Percentiles rank a stretch among this genome's conserved stretches.
Conservation (phyloP, 64 coral and sea anemone genomes). For the Orbicella faveolata region DNA sequence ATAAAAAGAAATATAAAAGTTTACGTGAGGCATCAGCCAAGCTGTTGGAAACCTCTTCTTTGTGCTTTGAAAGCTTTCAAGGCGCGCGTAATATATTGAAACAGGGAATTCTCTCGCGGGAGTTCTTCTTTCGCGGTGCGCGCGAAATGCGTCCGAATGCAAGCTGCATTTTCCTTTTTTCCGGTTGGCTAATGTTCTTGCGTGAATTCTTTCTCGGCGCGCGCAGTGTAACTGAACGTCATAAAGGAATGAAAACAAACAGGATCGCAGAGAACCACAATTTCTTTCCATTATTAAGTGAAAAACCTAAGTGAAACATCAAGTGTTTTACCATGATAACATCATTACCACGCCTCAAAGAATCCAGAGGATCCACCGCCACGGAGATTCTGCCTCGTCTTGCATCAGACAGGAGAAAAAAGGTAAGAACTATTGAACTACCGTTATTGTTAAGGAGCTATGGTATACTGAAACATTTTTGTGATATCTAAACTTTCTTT, state of each 20-base stretch:
- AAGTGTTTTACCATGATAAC: conserved; percentile 18
- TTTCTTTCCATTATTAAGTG: neutral
- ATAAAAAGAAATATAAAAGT: no score
- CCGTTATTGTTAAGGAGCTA: neutral
- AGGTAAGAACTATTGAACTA: conserved; percentile 5
- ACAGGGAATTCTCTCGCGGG: no score
- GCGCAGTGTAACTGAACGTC: neutral
- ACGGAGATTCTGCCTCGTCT: neutral
- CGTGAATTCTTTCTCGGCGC: neutral
- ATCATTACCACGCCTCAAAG: neutral
- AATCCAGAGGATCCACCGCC: neutral
- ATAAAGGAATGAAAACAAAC: neutral
- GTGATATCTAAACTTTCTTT: no score
- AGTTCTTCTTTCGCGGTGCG: no score
- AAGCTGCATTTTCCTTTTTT: neutral
- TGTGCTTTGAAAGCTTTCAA: no score
- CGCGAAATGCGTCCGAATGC: no score
- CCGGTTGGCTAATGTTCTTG: neutral
- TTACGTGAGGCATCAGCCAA: no score
- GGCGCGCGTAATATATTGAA: no score
- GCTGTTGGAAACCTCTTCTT: no score
- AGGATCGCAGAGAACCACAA: neutral
- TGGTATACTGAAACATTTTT: neutral
- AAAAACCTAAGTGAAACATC: neutral
- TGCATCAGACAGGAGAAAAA: conserved; percentile 29